These are phyloP conservation scores for Sorex araneus DNA, from an alignment of 2,113 vertebrate species.

Conservation along the genomic window DNA sequence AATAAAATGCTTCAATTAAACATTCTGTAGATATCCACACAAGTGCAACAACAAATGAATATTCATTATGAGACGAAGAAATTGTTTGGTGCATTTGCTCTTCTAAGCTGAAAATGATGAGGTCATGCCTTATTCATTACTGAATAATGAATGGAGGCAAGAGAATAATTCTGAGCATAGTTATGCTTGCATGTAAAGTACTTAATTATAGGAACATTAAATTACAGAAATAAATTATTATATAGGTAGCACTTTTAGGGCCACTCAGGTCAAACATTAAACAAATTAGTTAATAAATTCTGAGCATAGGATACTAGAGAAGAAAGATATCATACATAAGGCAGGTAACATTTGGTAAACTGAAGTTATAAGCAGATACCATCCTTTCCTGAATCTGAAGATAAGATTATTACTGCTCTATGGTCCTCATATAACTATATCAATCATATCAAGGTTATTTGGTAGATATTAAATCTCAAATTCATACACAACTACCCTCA, in stretches of 20 bases:
- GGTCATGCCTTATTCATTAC: not conserved
- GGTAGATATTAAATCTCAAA: not conserved
- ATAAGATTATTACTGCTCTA: not conserved
- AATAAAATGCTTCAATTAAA: conserved; percentile 5
- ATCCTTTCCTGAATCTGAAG: not conserved
- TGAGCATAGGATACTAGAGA: conserved; percentile 9
- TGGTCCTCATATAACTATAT: not conserved
- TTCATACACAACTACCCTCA: not conserved
- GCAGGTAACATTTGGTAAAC: not conserved
- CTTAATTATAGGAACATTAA: conserved; percentile 19
- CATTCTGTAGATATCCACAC: not conserved
- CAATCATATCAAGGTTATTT: too few species aligned
- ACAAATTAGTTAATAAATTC: not conserved
- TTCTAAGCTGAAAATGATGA: conserved; percentile 39
- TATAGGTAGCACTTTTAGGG: not conserved
- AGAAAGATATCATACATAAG: not conserved
- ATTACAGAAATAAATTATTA: not conserved
- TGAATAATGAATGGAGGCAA: not conserved
- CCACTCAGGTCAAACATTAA: not conserved
- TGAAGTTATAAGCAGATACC: not conserved
- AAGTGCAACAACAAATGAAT: conserved; percentile 1
- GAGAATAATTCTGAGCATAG: conserved; percentile 19
- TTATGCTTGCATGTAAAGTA: not conserved
- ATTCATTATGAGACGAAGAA: not conserved
- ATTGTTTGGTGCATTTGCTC: not conserved